Percentiles rank a stretch among this genome's conserved stretches.
Evolutionary conservation across 2,797 vertebrate species (phyloP).

Genomic region (Neopelma chrysocephalum): DNA sequence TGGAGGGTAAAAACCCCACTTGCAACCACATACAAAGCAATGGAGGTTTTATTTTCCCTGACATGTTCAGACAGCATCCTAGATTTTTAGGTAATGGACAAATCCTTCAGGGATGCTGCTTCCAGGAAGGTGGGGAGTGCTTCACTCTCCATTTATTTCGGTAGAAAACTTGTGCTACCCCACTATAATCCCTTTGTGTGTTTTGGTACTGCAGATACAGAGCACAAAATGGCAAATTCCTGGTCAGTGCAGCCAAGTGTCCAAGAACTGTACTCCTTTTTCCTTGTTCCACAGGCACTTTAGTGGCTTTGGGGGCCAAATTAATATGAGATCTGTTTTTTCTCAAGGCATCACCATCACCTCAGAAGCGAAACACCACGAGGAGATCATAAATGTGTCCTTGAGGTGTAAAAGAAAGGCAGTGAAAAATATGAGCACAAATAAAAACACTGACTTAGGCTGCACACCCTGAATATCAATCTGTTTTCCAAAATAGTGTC

Average conservation of each 20-base stretch:
- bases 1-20: not conserved
- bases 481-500: not conserved
- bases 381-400: constrained; percentile 48
- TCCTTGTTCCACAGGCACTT: not conserved
- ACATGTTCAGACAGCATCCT: not conserved
- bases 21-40: not conserved
- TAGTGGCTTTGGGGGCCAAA: constrained; percentile 18
- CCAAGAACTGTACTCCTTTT: not conserved
- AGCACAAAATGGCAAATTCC: not conserved
- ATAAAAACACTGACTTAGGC: constrained; percentile 21
- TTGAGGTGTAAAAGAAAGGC: constrained; percentile 52
- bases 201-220: not conserved
- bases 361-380: constrained; percentile 14
- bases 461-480: constrained; percentile 10
- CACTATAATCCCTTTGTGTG: not conserved
- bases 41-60: not conserved
- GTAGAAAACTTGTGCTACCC: not conserved
- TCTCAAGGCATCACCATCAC: constrained; percentile 35
- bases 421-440: constrained; percentile 39
- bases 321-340: constrained; percentile 37
- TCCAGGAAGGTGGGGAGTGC: not conserved
- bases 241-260: not conserved
- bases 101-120: not conserved
- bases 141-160: not conserved
- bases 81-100: not conserved